Percentiles rank a stretch among this genome's conserved stretches.
Evolutionary conservation across 2,888 invertebrate species (phyloP).

Genomic region (Habroteleia sp.): DNA sequence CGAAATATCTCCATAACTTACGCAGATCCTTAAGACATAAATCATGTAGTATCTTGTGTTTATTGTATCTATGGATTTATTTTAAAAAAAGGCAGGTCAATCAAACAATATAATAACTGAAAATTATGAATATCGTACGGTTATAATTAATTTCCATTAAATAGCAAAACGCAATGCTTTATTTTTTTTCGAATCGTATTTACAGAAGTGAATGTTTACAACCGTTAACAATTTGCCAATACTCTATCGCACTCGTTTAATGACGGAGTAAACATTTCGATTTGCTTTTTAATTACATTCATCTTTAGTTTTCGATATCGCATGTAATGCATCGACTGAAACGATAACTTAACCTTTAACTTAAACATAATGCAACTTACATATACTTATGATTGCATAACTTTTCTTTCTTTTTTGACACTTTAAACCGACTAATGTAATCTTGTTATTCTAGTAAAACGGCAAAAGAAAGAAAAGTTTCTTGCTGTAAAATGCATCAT

Average conservation of each 20-base stretch:
- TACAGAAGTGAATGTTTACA: conserved; percentile 7
- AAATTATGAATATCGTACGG: conserved; percentile 17
- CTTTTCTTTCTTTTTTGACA: conserved; percentile 50
- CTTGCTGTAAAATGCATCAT: conserved; percentile 44
- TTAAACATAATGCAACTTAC: conserved; percentile 37
- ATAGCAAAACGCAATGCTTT: conserved; percentile 49
- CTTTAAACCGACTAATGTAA: neutral
- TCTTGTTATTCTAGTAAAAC: neutral
- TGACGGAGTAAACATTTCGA: conserved; percentile 23
- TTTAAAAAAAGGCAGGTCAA: conserved; percentile 9
- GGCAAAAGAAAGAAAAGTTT: conserved; percentile 45
- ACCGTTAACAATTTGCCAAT: conserved; percentile 2
- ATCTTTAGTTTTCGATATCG: conserved; percentile 8
- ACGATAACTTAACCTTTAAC: conserved; percentile 35
- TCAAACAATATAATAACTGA: conserved; percentile 26
- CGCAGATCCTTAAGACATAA: conserved; percentile 35
- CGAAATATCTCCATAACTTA: too few relatives aligned
- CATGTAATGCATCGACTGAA: conserved; percentile 12
- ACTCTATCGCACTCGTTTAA: neutral
- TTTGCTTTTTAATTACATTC: conserved; percentile 42
- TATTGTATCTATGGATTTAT: conserved; percentile 15
- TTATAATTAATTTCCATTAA: conserved; percentile 30
- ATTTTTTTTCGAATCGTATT: conserved; percentile 6
- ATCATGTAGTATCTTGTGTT: conserved; percentile 24
- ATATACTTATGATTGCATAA: conserved; percentile 14